These are phyloP conservation scores for Ornithorhynchus anatinus DNA, from an alignment of 2,113 vertebrate species.

Conservation along the genomic window DNA sequence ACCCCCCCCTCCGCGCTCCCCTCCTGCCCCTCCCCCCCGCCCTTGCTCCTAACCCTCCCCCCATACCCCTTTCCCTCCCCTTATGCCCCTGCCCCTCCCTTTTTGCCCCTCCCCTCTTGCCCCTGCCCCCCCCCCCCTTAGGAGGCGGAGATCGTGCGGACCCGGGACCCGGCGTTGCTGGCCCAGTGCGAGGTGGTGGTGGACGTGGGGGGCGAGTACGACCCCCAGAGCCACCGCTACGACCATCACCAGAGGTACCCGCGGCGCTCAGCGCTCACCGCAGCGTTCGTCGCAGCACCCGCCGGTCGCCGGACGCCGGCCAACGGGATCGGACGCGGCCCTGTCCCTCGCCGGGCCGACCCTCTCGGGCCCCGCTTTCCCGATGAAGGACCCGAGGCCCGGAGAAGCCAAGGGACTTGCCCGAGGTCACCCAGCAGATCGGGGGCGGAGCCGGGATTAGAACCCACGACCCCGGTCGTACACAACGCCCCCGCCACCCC, in stretches of 20 bases:
- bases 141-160: conserved; percentile 88
- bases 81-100: not conserved
- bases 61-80: no score
- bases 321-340: no score
- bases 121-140: no score
- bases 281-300: no score
- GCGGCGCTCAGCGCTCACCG: not conserved
- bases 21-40: rapidly evolving
- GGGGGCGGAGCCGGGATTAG: no score
- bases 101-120: no score
- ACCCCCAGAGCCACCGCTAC: conserved; percentile 84
- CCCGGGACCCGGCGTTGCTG: conserved; percentile 80
- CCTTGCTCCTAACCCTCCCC: not conserved
- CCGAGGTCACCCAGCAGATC: not conserved
- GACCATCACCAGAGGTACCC: conserved; percentile 94
- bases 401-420: not conserved
- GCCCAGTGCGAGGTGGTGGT: conserved; percentile 86
- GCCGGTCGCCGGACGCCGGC: no score
- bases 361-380: not conserved
- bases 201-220: conserved; percentile 91
- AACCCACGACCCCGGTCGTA: no score
- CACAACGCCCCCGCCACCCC: no score
- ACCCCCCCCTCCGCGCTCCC: not conserved
- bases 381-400: not conserved
- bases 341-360: not conserved